Evolutionary conservation across 2,888 invertebrate species (phyloP).

Genomic region (Drosophila fulvimacula): DNA sequence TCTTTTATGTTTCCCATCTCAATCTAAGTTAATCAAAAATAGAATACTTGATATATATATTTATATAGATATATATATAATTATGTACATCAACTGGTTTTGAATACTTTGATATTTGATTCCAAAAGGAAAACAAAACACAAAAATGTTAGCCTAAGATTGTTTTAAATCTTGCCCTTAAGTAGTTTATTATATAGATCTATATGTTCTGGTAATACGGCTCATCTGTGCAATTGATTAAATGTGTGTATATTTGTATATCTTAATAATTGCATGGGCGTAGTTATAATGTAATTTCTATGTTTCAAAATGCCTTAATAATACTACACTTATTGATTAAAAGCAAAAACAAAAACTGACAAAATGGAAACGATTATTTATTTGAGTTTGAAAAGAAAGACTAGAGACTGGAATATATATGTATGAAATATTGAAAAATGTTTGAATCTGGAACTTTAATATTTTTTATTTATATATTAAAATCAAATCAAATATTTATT

Average conservation of each 20-base stretch:
- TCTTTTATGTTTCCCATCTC: conserved; percentile 46
- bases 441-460: background rate
- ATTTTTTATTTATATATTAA: background rate
- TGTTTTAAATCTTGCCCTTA: conserved; percentile 83
- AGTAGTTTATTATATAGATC: conserved; percentile 60
- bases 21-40: conserved; percentile 39
- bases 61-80: conserved; percentile 20
- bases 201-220: conserved; percentile 56
- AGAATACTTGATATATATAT: conserved; percentile 18
- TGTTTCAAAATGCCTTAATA: conserved; percentile 57
- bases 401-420: conserved; percentile 3
- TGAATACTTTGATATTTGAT: conserved; percentile 41
- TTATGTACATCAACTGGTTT: conserved; percentile 47
- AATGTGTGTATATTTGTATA: conserved; percentile 60
- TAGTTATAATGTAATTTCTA: conserved; percentile 55
- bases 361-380: background rate
- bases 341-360: conserved; percentile 40
- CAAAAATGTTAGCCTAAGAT: conserved; percentile 71
- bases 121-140: conserved; percentile 51
- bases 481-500: background rate
- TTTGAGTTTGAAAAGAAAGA: background rate
- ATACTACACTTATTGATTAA: conserved; percentile 54
- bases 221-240: conserved; percentile 65
- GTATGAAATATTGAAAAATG: background rate
- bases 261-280: conserved; percentile 64